Evolutionary conservation across 2,888 invertebrate genomes (phyloP).

Genomic region (Noctuana brunneofusca): DNA sequence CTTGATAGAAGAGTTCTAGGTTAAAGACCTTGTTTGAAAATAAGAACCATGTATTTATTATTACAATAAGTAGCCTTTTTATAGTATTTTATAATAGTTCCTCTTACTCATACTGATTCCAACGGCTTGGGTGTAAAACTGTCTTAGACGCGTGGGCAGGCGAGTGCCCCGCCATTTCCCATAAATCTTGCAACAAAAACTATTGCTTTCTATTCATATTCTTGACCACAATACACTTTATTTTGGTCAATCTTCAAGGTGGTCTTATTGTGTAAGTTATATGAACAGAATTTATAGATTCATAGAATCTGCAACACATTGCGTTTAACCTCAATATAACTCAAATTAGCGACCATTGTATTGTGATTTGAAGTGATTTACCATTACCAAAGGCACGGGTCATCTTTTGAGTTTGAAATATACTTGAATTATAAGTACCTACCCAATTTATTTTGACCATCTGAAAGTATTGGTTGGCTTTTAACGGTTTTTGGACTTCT

Average conservation of each 20-base stretch:
- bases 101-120: background rate
- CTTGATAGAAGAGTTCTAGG: too few relatives aligned
- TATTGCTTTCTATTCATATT: slow-evolving; percentile 38
- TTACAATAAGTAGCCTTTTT: background rate
- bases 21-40: too few relatives aligned
- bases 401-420: slow-evolving; percentile 42
- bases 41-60: too few relatives aligned
- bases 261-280: slow-evolving; percentile 49
- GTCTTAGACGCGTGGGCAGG: slow-evolving; percentile 18
- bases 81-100: background rate
- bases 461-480: background rate
- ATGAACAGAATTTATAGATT: slow-evolving; percentile 35
- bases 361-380: slow-evolving; percentile 48
- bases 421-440: background rate
- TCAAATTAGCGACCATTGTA: slow-evolving; percentile 64
- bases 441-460: slow-evolving; percentile 10
- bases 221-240: slow-evolving; percentile 51
- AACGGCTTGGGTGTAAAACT: background rate
- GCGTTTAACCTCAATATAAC: slow-evolving; percentile 49
- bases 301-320: slow-evolving; percentile 41
- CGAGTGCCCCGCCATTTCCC: slow-evolving; percentile 11
- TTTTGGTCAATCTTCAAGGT: slow-evolving; percentile 62
- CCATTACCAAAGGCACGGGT: slow-evolving; percentile 48
- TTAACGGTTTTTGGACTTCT: background rate
- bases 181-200: slow-evolving; percentile 37